Conservation (phyloP, 2,113 vertebrate species). For the Megaleporinus macrocephalus region DNA sequence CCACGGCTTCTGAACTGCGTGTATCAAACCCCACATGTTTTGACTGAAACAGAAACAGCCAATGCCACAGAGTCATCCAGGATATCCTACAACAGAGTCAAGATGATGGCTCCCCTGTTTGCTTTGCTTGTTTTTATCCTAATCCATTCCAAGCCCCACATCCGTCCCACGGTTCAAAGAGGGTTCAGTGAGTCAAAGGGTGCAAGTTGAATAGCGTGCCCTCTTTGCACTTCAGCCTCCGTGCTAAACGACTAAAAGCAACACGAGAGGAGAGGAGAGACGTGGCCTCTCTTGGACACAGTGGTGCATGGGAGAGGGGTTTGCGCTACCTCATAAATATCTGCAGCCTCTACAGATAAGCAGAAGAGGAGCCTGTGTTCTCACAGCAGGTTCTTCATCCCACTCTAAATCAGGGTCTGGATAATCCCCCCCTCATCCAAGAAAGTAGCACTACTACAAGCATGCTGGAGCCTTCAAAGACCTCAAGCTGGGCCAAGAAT, state of each 20-base stretch:
- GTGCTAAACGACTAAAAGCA: not conserved
- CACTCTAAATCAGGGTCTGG: conserved; percentile 30
- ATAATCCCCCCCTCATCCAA: conserved; percentile 37
- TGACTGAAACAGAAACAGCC: conserved; percentile 37
- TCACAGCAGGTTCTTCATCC: conserved; percentile 29
- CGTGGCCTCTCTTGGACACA: conserved; percentile 6
- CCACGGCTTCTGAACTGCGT: conserved; percentile 12
- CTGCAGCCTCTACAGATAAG: conserved; percentile 49
- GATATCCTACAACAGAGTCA: conserved; percentile 58
- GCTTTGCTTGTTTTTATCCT: conserved; percentile 37
- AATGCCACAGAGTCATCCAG: conserved; percentile 53
- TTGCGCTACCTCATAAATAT: conserved; percentile 50
- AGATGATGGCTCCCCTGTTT: conserved; percentile 36
- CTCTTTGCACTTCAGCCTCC: not conserved
- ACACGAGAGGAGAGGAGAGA: conserved; percentile 20
- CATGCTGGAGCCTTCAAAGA: not conserved
- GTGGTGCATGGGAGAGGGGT: conserved; percentile 3
- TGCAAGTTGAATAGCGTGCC: not conserved
- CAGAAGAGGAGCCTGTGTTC: conserved; percentile 16
- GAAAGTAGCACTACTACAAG: not conserved
- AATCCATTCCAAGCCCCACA: conserved; percentile 26
- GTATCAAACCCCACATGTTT: conserved; percentile 45
- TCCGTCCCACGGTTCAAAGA: conserved; percentile 52
- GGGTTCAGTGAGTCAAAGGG: conserved; percentile 48
- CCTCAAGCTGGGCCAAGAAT: conserved; percentile 15